Base-by-base conservation (phyloP, 2,888 invertebrate genomes). In the Stegophylla sp. region DNA sequence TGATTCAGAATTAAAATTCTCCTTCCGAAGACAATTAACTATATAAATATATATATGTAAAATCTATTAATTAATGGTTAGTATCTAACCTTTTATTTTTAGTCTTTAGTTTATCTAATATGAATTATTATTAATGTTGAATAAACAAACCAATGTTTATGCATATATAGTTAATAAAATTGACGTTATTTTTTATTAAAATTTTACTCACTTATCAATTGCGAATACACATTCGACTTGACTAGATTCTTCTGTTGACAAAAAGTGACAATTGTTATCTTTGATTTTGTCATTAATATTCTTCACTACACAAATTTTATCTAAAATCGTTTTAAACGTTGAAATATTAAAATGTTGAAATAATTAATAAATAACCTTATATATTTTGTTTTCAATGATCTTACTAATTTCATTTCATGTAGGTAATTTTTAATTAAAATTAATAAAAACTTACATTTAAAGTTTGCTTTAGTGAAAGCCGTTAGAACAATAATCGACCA, bases 141-240 rank as follows among this genome's bases (percentile, higher is more conserved):
- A 5, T 34, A 34, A 34, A 34, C n/a, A 34, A 34, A 34, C 34
- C 3, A 34, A 34, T 34, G 34, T 34, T 34, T 34, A 34, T 34
- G 7, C 34, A 34, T 34, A 34, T 7, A 7, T 5, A 34, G 7
- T 34, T n/a, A 34, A 5, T 34, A 34, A 34, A 34, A 34, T 34
- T 7, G 7, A 3, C 34, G 3, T 51, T 20, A 9, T 51, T 20
- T 51, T 20, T 1, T n/a, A 51, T 51, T 51, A 51, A 7, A 20
- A 5, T 45, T 20, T 9, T 20, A 84, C 86, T 87, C 86, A 90
- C 92, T 92, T 90, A 87, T 94, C 93, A 15, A 89, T 88, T 0
- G 91, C 93, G 20, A 92, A 86, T 0, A 93, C 90, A 84, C 94
- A 94, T 84, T 92, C 91, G 13, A 92, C 89, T 66, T 90, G 89